Percentiles rank a stretch among this genome's conserved stretches.
Conservation (phyloP, 2,888 invertebrate genomes). For the Blastobasis adustella region DNA sequence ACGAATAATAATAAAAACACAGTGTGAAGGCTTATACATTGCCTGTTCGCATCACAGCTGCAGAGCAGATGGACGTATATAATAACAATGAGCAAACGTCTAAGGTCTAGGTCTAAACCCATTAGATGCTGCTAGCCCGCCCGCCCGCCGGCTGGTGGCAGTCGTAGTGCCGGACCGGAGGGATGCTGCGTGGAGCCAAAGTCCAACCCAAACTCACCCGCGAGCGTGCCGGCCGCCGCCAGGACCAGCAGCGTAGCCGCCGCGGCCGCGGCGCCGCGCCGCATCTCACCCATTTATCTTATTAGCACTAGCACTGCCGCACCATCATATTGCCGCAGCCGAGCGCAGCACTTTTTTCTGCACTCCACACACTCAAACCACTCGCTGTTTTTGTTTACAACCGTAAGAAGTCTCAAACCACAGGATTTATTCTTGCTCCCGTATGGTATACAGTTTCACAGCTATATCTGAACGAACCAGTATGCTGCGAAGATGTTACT, state of each 20-base stretch:
- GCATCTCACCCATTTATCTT: constrained; percentile 8
- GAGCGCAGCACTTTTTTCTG: not conserved
- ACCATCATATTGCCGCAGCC: not conserved
- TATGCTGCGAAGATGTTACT: too few species aligned
- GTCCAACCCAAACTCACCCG: not conserved
- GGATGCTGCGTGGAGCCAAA: not conserved
- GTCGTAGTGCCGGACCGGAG: not conserved
- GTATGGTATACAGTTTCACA: too few species aligned
- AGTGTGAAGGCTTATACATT: too few species aligned
- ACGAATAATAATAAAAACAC: too few species aligned
- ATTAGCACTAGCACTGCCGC: not conserved
- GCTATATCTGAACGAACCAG: too few species aligned
- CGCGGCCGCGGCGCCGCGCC: constrained; percentile 5
- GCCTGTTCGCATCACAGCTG: too few species aligned
- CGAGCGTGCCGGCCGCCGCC: constrained; percentile 14
- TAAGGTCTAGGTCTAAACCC: too few species aligned
- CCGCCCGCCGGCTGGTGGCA: not conserved
- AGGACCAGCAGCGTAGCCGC: constrained; percentile 7
- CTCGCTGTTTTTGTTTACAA: too few species aligned
- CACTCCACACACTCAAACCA: not conserved
- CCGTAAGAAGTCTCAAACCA: too few species aligned
- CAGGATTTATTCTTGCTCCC: too few species aligned
- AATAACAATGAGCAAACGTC: too few species aligned
- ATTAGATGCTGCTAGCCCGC: not conserved
- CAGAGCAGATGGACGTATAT: too few species aligned